phyloP scores from a whole-genome alignment of 2,113 vertebrate species.

The Oreochromis niloticus region DNA sequence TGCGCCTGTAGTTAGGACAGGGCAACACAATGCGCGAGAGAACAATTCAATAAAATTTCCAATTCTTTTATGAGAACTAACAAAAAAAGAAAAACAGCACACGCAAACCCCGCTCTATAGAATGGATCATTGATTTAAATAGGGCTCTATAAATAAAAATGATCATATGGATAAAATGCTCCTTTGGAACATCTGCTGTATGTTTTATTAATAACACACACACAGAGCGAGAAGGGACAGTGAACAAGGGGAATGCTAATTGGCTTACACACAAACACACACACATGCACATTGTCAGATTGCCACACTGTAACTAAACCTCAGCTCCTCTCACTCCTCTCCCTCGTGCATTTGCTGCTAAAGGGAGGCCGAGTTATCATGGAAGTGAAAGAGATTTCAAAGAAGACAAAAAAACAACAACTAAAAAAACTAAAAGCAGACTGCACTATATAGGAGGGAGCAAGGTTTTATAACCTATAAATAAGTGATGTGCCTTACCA shows the following conservation, averaged over 20 bases:
- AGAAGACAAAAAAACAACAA: neutral
- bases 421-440: neutral
- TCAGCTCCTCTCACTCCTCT: conserved; percentile 7
- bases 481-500: conserved; percentile 43
- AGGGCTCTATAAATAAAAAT: neutral
- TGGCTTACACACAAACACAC: conserved; percentile 11
- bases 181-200: conserved; percentile 31
- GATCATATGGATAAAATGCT: conserved; percentile 39
- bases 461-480: conserved; percentile 40
- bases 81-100: neutral
- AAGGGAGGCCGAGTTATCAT: neutral
- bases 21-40: neutral
- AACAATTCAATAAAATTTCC: neutral
- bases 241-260: conserved; percentile 53
- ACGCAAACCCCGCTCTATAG: neutral
- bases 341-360: neutral
- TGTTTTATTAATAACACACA: conserved; percentile 63
- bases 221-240: conserved; percentile 4
- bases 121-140: neutral
- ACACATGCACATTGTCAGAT: conserved; percentile 27
- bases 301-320: conserved; percentile 38
- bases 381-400: neutral
- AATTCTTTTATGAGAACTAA: neutral
- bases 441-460: neutral
- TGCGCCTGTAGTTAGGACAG: neutral